Evolutionary conservation across 64 coral and sea anemone species (phyloP).

Genomic region (Trachythela sp.): DNA sequence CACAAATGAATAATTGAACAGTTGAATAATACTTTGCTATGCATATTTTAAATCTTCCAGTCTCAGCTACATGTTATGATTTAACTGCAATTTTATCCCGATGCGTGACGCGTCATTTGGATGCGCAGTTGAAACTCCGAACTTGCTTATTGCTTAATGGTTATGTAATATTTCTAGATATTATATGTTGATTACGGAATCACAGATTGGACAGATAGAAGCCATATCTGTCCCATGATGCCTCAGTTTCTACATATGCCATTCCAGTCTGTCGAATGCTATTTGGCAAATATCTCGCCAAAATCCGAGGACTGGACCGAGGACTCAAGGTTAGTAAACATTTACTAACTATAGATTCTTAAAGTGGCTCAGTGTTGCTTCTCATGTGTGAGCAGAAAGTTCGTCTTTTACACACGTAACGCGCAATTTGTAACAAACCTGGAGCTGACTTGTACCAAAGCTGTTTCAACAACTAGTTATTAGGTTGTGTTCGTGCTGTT

Average conservation of each 20-base stretch:
- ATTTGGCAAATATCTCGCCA: slow-evolving; percentile 68
- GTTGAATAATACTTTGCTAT: too few species aligned
- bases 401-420: too few species aligned
- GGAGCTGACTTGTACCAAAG: too few species aligned
- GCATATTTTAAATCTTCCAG: too few species aligned
- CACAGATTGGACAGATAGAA: slow-evolving; percentile 66
- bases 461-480: too few species aligned
- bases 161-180: slow-evolving; percentile 36
- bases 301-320: slow-evolving; percentile 48
- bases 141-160: neutral
- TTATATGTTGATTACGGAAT: slow-evolving; percentile 92
- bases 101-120: too few species aligned
- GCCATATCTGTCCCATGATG: slow-evolving; percentile 68
- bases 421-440: too few species aligned
- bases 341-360: neutral
- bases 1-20: too few species aligned
- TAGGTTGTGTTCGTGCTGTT: neutral
- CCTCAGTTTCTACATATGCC: slow-evolving; percentile 94
- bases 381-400: neutral
- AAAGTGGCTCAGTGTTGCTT: neutral
- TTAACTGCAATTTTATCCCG: too few species aligned
- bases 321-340: slow-evolving; percentile 52
- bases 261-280: slow-evolving; percentile 92
- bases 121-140: neutral
- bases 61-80: too few species aligned